Evolutionary conservation across 2,113 vertebrate genomes (phyloP).

Genomic region (Gasterosteus aculeatus): DNA sequence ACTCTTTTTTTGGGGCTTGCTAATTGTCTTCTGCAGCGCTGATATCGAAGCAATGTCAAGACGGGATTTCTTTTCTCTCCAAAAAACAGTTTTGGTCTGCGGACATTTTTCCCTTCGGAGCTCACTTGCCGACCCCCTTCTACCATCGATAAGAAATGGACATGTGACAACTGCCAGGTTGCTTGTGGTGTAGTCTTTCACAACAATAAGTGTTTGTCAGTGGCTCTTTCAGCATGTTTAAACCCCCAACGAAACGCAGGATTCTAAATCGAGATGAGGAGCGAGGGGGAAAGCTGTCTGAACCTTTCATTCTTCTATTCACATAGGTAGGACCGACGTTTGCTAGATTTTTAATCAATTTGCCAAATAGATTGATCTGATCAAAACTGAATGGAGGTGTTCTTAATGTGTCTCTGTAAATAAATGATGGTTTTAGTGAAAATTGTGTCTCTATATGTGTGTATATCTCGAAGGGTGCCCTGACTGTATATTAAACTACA

Average conservation of each 20-base stretch:
- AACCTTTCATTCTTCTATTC: slow-evolving; percentile 36
- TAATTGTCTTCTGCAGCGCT: slow-evolving; percentile 34
- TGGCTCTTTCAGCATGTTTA: slow-evolving; percentile 26
- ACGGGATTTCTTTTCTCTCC: slow-evolving; percentile 11
- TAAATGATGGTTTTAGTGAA: slow-evolving; percentile 76
- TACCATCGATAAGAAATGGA: slow-evolving; percentile 1
- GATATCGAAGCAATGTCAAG: slow-evolving; percentile 38
- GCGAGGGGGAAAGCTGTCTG: not conserved
- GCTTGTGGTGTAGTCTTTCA: slow-evolving; percentile 36
- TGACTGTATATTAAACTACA: not conserved
- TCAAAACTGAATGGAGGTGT: slow-evolving; percentile 52
- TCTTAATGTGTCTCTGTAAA: slow-evolving; percentile 73
- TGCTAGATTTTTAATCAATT: slow-evolving; percentile 63
- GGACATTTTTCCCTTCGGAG: slow-evolving; percentile 4
- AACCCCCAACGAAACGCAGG: slow-evolving; percentile 14
- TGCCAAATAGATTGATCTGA: slow-evolving; percentile 67
- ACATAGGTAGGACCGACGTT: slow-evolving; percentile 28
- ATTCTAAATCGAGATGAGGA: slow-evolving; percentile 28
- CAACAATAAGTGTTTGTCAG: slow-evolving; percentile 40
- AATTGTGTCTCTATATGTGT: slow-evolving; percentile 3
- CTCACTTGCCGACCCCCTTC: slow-evolving; percentile 38
- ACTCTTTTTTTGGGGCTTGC: slow-evolving; percentile 17
- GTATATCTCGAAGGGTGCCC: slow-evolving; percentile 3
- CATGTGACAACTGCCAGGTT: slow-evolving; percentile 35
- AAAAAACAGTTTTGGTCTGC: slow-evolving; percentile 23